Evolutionary conservation across 2,797 vertebrate genomes (phyloP).

Genomic region (Syncerus caffer): DNA sequence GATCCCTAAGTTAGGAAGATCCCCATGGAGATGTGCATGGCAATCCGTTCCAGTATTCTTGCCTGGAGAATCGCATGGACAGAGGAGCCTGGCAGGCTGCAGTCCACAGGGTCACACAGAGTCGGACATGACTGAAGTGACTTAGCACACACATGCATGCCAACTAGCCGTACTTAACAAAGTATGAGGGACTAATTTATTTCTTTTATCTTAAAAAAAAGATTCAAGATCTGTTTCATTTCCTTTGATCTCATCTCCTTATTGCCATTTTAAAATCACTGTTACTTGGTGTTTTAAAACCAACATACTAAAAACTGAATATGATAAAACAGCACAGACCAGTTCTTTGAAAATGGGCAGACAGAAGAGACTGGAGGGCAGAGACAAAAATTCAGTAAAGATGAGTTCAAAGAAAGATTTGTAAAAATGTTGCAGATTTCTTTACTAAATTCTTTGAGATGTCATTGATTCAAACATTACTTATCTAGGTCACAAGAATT

Average conservation of each 20-base stretch:
- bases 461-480: background rate
- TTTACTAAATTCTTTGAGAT: background rate
- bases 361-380: background rate
- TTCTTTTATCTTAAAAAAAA: constrained; percentile 29
- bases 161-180: constrained; percentile 36
- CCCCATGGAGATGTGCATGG: background rate
- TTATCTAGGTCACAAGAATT: background rate
- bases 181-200: constrained; percentile 44
- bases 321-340: background rate
- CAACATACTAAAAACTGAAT: background rate
- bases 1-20: background rate
- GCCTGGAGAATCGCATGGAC: background rate
- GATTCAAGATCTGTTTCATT: background rate
- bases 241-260: constrained; percentile 68
- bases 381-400: background rate
- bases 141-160: background rate
- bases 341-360: background rate
- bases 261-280: constrained; percentile 55
- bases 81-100: background rate
- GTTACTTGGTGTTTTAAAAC: background rate
- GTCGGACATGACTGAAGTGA: background rate
- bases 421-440: background rate
- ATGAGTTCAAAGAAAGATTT: background rate
- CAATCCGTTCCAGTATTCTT: background rate
- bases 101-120: background rate